Evolutionary conservation across 2,888 invertebrate genomes (phyloP).

Genomic region (Trachelus tabidus): DNA sequence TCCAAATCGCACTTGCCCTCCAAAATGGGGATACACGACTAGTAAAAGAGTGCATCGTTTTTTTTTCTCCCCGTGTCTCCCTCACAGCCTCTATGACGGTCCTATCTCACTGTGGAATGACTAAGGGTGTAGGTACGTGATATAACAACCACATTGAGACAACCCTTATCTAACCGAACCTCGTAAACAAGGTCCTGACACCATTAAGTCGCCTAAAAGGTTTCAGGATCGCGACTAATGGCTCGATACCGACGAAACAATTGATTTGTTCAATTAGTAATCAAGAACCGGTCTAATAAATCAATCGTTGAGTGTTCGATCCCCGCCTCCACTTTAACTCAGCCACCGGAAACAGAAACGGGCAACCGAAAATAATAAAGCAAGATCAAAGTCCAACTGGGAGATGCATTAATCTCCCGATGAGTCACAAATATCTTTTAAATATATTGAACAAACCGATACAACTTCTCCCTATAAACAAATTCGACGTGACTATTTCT

Average conservation of each 20-base stretch:
- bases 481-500: too few relatives aligned
- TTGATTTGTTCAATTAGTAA: conserved; percentile 53
- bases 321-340: too few relatives aligned
- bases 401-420: too few relatives aligned
- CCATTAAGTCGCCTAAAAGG: conserved; percentile 31
- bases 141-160: conserved; percentile 6
- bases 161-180: conserved; percentile 37
- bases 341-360: too few relatives aligned
- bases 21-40: conserved; percentile 7
- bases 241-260: conserved; percentile 37
- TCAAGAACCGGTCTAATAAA: conserved; percentile 27
- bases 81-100: neutral
- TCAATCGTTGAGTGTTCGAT: neutral
- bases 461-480: too few relatives aligned
- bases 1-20: conserved; percentile 10
- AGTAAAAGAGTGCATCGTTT: conserved; percentile 7
- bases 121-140: conserved; percentile 7
- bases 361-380: too few relatives aligned
- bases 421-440: too few relatives aligned
- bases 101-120: too few relatives aligned
- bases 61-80: too few relatives aligned
- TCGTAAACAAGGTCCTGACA: conserved; percentile 32
- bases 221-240: conserved; percentile 31
- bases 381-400: too few relatives aligned
- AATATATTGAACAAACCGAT: too few relatives aligned